phyloP scores from a whole-genome alignment of 2,113 vertebrate genomes.

The Origma solitaria region DNA sequence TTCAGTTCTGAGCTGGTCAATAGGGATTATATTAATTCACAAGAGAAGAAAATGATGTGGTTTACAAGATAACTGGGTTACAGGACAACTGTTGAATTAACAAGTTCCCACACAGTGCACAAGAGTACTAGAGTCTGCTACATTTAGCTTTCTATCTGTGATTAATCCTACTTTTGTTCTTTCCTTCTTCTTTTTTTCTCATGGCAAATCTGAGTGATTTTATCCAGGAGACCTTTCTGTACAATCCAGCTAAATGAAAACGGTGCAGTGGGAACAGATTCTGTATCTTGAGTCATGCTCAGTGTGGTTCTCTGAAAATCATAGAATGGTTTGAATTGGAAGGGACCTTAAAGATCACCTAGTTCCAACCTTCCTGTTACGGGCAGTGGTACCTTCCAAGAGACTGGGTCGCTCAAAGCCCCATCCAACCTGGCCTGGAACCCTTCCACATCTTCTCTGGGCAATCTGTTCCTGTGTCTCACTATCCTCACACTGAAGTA shows the following conservation, averaged over 20 bases:
- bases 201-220: background rate
- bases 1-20: background rate
- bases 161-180: background rate
- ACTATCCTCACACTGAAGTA: background rate
- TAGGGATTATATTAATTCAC: background rate
- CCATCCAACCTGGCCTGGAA: background rate
- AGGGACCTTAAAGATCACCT: background rate
- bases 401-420: background rate
- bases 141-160: background rate
- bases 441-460: background rate
- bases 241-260: background rate
- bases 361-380: background rate
- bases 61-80: background rate
- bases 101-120: background rate
- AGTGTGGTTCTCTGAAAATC: background rate
- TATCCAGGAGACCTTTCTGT: background rate
- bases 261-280: fast-evolving
- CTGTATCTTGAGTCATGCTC: background rate
- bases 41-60: background rate
- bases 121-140: background rate
- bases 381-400: background rate
- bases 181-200: background rate
- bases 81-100: background rate
- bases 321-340: background rate
- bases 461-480: background rate